Conservation (phyloP, 2,888 invertebrate genomes). For the Liopterus haemorrhoidalis region DNA sequence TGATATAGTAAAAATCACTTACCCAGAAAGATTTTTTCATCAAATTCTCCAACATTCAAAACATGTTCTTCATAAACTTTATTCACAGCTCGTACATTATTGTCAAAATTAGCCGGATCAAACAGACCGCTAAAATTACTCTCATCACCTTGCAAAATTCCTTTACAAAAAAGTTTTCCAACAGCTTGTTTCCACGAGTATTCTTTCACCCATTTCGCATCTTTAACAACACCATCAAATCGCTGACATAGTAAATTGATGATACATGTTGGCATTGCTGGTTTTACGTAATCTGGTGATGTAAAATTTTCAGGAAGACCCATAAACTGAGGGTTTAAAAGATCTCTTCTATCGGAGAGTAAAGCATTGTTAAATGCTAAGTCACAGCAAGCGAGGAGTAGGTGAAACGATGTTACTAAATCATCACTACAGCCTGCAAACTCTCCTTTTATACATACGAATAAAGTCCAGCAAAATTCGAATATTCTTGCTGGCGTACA, state of each 20-base stretch:
- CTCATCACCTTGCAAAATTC: constrained; percentile 67
- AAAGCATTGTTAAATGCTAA: constrained; percentile 83
- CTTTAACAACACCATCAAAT: constrained; percentile 75
- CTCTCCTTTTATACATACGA: constrained; percentile 82
- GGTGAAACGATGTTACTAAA: constrained; percentile 88
- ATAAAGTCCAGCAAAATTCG: constrained; percentile 91
- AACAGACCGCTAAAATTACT: constrained; percentile 68
- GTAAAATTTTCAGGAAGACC: constrained; percentile 69
- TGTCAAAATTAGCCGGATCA: constrained; percentile 73
- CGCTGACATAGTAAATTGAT: constrained; percentile 75
- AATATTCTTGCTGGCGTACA: constrained; percentile 80
- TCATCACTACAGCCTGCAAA: constrained; percentile 84
- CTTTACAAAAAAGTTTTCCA: constrained; percentile 65
- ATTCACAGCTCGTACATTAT: constrained; percentile 77
- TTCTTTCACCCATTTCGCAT: constrained; percentile 85
- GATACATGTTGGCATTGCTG: constrained; percentile 70
- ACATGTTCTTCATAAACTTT: constrained; percentile 88
- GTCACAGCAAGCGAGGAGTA: constrained; percentile 86
- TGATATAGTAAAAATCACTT: constrained; percentile 41
- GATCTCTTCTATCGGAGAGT: constrained; percentile 69
- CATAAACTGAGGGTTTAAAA: constrained; percentile 76
- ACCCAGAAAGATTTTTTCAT: constrained; percentile 92
- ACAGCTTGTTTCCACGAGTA: constrained; percentile 80
- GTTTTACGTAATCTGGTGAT: constrained; percentile 51
- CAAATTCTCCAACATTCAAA: constrained; percentile 87